These are phyloP conservation scores for Heliconius erato DNA, from an alignment of 2,888 invertebrate genomes.

Conservation along the genomic window DNA sequence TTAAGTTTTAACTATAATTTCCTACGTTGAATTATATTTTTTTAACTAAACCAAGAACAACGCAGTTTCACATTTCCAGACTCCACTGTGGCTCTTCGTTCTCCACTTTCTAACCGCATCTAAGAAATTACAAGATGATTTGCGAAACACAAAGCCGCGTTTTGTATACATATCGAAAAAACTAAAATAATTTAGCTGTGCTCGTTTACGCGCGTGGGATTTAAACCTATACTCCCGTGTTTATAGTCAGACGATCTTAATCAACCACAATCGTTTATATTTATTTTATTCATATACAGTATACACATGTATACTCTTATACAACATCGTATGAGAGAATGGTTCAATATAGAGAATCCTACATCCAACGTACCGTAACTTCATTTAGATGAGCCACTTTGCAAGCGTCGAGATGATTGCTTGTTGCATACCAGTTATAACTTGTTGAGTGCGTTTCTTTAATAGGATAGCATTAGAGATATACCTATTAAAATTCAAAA, in stretches of 20 bases:
- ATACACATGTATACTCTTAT: background rate
- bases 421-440: background rate
- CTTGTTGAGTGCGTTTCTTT: background rate
- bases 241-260: background rate
- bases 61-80: no score
- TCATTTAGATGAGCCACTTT: slow-evolving; percentile 16
- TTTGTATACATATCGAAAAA: no score
- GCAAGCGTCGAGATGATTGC: background rate
- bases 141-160: no score
- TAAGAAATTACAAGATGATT: no score
- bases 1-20: no score
- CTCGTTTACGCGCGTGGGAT: background rate
- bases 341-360: background rate
- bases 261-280: background rate
- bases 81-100: no score
- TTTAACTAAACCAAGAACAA: no score
- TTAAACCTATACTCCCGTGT: background rate
- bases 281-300: background rate
- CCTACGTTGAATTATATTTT: no score
- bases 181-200: no score
- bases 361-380: slow-evolving; percentile 9
- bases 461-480: background rate
- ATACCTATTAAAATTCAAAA: background rate
- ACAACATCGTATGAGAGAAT: background rate
- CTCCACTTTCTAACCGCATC: no score